phyloP scores from a whole-genome alignment of 2,113 vertebrate species.

The Saccopteryx leptura region DNA sequence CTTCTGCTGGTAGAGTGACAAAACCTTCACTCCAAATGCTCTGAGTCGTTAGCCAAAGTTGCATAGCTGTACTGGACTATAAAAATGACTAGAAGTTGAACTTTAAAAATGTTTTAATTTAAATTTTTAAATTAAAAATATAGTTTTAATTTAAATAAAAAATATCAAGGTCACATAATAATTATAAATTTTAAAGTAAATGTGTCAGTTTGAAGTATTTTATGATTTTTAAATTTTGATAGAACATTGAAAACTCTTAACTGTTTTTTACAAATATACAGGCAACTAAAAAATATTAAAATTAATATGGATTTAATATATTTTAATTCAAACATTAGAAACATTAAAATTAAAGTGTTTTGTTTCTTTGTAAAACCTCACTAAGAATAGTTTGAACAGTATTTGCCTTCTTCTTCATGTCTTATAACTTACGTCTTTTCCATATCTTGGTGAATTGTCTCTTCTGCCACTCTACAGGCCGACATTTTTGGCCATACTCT shows the following conservation, averaged over 20 bases:
- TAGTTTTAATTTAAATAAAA: background rate
- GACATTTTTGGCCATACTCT: background rate
- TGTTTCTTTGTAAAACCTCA: constrained; percentile 15
- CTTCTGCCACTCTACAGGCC: background rate
- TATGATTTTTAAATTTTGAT: background rate
- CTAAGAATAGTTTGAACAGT: background rate
- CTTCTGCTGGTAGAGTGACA: background rate
- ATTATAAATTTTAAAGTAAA: background rate
- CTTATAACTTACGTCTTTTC: background rate
- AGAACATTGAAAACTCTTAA: background rate
- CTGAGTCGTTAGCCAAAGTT: background rate
- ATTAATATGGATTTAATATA: background rate
- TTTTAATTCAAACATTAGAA: background rate
- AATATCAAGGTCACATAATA: background rate
- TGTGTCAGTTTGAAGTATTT: constrained; percentile 9
- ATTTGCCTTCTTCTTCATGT: background rate
- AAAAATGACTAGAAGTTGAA: background rate
- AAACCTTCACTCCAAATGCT: background rate
- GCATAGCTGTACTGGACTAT: background rate
- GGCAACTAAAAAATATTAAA: background rate
- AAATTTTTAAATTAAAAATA: background rate
- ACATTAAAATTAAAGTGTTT: background rate
- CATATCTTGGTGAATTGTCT: background rate
- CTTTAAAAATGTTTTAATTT: background rate
- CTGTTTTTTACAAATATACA: background rate